Conservation (phyloP, 2,888 invertebrate species). For the Dione vanillae region DNA sequence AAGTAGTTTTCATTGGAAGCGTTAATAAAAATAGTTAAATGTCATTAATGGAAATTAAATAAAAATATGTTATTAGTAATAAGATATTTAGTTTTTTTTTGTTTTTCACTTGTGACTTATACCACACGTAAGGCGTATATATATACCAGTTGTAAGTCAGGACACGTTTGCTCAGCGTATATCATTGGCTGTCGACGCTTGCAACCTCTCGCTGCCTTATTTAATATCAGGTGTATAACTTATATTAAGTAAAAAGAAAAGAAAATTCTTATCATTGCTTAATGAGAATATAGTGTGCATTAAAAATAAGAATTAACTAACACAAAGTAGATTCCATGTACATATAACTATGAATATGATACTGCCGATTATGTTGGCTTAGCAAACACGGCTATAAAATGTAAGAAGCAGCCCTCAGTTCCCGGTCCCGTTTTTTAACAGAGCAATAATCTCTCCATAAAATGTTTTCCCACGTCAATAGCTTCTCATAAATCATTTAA, state of each 20-base stretch:
- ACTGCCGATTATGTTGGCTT: not conserved
- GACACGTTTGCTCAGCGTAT: conserved; percentile 78
- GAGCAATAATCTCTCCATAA: conserved; percentile 41
- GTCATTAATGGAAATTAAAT: no score
- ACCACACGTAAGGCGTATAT: conserved; percentile 54
- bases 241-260: conserved; percentile 47
- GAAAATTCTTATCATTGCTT: conserved; percentile 35
- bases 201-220: conserved; percentile 61
- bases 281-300: conserved; percentile 26
- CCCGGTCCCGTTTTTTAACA: conserved; percentile 37
- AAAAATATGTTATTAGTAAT: no score
- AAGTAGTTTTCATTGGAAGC: no score
- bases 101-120: conserved; percentile 49
- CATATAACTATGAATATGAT: not conserved
- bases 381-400: conserved; percentile 17
- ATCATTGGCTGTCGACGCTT: conserved; percentile 79
- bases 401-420: conserved; percentile 8
- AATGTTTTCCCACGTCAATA: conserved; percentile 47
- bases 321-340: not conserved
- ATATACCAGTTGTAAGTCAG: conserved; percentile 73
- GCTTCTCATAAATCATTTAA: conserved; percentile 47
- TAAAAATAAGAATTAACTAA: not conserved
- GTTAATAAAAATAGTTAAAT: no score
- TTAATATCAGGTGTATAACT: conserved; percentile 50
- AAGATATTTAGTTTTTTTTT: no score